Evolutionary conservation across 2,113 vertebrate genomes (phyloP).

Genomic region (Ophiodon elongatus): DNA sequence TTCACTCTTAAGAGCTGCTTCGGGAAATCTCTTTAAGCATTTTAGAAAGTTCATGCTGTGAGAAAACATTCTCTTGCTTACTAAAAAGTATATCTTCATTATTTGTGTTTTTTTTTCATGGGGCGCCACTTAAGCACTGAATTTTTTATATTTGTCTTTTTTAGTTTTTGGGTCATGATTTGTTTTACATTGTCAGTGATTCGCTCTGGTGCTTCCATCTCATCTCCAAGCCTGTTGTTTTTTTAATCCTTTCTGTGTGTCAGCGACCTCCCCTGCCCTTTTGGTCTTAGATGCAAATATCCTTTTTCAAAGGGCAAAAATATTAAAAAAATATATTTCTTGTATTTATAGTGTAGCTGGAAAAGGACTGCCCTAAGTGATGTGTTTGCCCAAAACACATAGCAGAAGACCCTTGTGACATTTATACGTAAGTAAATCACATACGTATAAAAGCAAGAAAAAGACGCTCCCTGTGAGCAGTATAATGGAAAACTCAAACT

Average conservation of each 20-base stretch:
- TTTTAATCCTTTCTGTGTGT: not conserved
- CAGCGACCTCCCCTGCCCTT: not conserved
- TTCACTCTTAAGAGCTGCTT: not conserved
- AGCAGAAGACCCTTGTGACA: not conserved
- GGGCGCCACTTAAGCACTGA: not conserved
- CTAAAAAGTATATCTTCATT: not conserved
- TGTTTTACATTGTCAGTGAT: not conserved
- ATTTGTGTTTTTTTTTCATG: not conserved
- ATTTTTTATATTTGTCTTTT: not conserved
- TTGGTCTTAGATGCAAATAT: conserved; percentile 19
- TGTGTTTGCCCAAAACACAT: not conserved
- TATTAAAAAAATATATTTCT: conserved; percentile 2
- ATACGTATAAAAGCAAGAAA: not conserved
- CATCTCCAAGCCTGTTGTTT: not conserved
- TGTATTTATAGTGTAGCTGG: conserved; percentile 3
- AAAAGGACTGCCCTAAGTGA: conserved; percentile 1
- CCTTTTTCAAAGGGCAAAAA: conserved; percentile 39
- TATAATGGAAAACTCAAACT: conserved; percentile 1
- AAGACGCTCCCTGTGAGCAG: not conserved
- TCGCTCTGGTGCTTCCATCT: not conserved
- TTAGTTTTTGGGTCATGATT: not conserved
- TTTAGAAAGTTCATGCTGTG: no score
- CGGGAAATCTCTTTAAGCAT: not conserved
- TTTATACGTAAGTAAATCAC: not conserved
- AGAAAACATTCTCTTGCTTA: not conserved